phyloP scores from a whole-genome alignment of 2,797 vertebrate species.

The Lacerta viridis region DNA sequence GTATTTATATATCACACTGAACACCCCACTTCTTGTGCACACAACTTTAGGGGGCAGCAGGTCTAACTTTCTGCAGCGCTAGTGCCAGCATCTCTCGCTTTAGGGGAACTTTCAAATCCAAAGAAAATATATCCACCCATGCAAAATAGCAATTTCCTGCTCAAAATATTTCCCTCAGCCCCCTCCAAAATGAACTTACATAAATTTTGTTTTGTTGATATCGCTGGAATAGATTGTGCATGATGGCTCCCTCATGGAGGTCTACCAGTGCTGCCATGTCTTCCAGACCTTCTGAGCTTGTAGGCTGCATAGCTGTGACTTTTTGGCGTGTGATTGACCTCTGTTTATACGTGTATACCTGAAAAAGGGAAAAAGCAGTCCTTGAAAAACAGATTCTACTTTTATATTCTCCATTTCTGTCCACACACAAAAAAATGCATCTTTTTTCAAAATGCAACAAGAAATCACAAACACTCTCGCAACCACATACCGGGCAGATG shows the following conservation, averaged over 20 bases:
- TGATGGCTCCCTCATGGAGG: constrained; percentile 95
- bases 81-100: not conserved
- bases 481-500: not conserved
- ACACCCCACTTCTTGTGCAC: not conserved
- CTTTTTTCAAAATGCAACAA: not conserved
- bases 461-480: not conserved
- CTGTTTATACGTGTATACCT: constrained; percentile 98
- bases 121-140: not conserved
- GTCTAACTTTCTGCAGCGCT: not conserved
- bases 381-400: not conserved
- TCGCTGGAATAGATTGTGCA: constrained; percentile 93
- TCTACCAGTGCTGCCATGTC: constrained; percentile 94
- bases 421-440: not conserved
- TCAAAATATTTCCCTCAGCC: not conserved
- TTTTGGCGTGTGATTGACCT: constrained; percentile 92
- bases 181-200: constrained; percentile 82
- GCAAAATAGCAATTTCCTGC: constrained; percentile 34
- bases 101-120: constrained; percentile 8
- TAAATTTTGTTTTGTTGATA: constrained; percentile 93
- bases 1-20: not conserved
- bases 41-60: not conserved
- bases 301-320: constrained; percentile 90
- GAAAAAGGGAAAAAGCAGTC: constrained; percentile 6
- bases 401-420: not conserved
- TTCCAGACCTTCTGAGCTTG: constrained; percentile 87